A percentile compares a stretch with the other conserved stretches of the same genome.
phyloP scores from a whole-genome alignment of 2,113 vertebrate genomes.

The Trachemys scripta region DNA sequence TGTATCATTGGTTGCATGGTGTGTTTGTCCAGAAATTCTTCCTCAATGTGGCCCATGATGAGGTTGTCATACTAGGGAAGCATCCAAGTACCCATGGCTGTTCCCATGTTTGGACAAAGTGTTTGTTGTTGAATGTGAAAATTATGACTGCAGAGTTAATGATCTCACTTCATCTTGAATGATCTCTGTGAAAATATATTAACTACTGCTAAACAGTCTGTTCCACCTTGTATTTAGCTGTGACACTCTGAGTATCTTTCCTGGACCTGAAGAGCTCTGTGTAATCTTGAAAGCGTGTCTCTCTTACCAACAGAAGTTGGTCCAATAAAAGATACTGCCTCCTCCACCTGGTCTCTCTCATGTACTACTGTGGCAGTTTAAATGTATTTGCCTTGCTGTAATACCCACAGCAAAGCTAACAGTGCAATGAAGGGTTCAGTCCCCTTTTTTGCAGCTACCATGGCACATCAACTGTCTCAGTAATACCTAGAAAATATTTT shows the following conservation, averaged over 20 bases:
- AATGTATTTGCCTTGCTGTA: neutral
- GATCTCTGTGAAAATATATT: neutral
- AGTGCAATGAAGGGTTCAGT: neutral
- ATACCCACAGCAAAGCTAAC: neutral
- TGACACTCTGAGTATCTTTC: neutral
- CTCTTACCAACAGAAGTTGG: neutral
- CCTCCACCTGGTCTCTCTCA: too few relatives aligned
- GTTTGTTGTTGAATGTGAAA: neutral
- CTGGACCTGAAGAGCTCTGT: neutral
- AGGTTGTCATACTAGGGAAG: neutral
- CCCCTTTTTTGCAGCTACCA: neutral
- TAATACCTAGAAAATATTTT: neutral
- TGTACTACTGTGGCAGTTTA: neutral
- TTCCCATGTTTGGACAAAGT: neutral
- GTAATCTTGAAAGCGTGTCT: neutral
- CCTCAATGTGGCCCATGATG: neutral
- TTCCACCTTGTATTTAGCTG: neutral
- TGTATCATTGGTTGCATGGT: neutral
- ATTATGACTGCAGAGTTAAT: neutral
- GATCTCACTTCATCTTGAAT: neutral
- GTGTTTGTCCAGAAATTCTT: neutral
- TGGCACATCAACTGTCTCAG: neutral
- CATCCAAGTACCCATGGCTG: neutral
- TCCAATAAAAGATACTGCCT: neutral
- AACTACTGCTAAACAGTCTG: neutral